Base-by-base conservation (phyloP, 1,140 invertebrate species). In the Bilobella aurantiaca region DNA sequence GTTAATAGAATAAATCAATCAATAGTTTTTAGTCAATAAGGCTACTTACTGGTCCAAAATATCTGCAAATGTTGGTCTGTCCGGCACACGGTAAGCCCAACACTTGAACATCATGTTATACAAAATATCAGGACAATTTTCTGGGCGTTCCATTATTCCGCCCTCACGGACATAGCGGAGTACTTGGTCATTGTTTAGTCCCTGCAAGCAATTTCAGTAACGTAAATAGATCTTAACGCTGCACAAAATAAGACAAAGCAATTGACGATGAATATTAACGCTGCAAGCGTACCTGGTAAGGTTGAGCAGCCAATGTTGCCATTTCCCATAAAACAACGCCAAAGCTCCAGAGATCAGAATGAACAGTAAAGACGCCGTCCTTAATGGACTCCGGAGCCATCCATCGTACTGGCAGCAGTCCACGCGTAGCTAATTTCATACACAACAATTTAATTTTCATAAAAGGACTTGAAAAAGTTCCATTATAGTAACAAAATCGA, bases 41-140 rank as follows among this genome's bases (percentile, higher is more conserved):
- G n/a, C n/a, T n/a, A n/a, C n/a, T n/a, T 65, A 69, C 74, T 64
- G 70, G 58, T 75, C 75, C 49, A 89, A 85, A 12, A 94, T 83
- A 58, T 89, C 85, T 61, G 90, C 80, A 78, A 98, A 98, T 63
- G 87, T 85, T 21, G 93, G 93, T 58, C 94, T 79, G 25, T 79
- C 78, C 28, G 80, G 80, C 3, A 88, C 82, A 73, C 87, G 85
- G 74, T 88, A 87, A 71, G 85, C 82, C 94, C 94, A 98, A 74
- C 91, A 96, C 47, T 81, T 79, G 64, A 85, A 81, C 95, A 98
- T 98, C 32, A 97, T 77, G 61, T 86, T 79, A 77, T 91, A 94
- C 72, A 98, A 78, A 72, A 87, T 84, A 66, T 93, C 88, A 0
- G 93, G 93, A 80, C 95, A 98, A 74, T 93, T 90, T 75, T 93